Evolutionary conservation across 2,113 vertebrate genomes (phyloP), one percentile per base, ranked within the genome.

Genomic region (Xyrauchen texanus): DNA sequence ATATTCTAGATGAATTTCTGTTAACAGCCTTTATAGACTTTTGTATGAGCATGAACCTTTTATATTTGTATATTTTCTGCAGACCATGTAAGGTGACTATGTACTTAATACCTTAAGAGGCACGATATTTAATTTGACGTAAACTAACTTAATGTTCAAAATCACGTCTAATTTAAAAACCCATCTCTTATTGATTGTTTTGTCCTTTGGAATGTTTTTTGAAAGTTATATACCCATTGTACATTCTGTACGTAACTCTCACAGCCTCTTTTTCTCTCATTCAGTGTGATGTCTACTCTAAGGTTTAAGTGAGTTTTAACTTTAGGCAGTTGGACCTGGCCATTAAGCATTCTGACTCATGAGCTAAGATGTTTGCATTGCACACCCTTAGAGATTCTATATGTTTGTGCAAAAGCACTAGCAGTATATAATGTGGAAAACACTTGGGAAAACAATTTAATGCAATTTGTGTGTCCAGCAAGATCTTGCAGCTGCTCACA

Each of bases 401-500:
- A 68, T 58, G 47, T 51, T 34, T 63, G 71, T 6, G 42, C 60
- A 64, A 5, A 69, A 68, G 51, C 66, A 44, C 57, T 52, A 78
- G 67, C 16, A n/a, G 45, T 62, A 51, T 53, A 46, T 73, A 53
- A 53, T 75, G 49, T 47, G 67, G 69, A 55, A 72, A 72, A 72
- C 58, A 57, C 69, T 47, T 67, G 61, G 60, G 77, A 80, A 83
- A 76, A 72, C 53, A 72, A 72, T 72, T 53, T 72, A 7, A 42
- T 63, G 72, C 15, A 79, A 45, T 63, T 83, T 52, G 34, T 70
- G 68, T 46, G 58, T 58, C 7, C 53, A 16, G 45, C 58, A 45
- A 62, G 57, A 51, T n/a, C 49, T 53, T 12, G 3, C 73, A 83
- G 81, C 81, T 83, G 77, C 46, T 68, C 68, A 10, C 66, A 45